Evolutionary conservation across 2,888 invertebrate species (phyloP), one percentile per base, ranked within the genome.

Genomic region (Blomia tropicalis): DNA sequence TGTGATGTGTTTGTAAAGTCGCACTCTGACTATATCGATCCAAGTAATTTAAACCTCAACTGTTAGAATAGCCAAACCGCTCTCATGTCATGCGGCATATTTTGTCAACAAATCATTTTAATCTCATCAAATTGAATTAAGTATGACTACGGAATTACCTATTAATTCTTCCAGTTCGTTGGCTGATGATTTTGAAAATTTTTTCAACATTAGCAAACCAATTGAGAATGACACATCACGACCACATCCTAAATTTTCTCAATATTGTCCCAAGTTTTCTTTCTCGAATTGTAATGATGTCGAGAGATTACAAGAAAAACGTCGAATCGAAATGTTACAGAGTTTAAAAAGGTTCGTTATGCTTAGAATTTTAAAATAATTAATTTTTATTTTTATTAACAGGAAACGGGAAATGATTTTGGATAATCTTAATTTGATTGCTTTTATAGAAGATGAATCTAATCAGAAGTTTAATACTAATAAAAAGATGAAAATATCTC

Each of bases 321-420:
- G 56, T 27, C 56, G 56, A 1, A 31, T 22, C 27, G 56, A 56
- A 36, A 14, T 56, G 25, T 11, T 56, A 14, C 27, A 23, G 2
- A 23, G 7, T 56, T 3, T 56, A 19, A 23, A 56, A 56, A 56
- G 56, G 56, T 56, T 2, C 17, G 2, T 29, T 3, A 3, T 56
- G 17, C 14, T 25, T n/a, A 27, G 25, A 1, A n/a, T n/a, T n/a
- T n/a, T n/a, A 19, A 19, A 4, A 47, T 47, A 2, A 47, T 19
- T 43, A 5, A 43, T 22, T 36, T 11, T 17, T 11, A 36, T 36
- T 36, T 27, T 56, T 56, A 11, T 56, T 27, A 3, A 32, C 11
- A 56, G 56, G 19, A 56, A 31, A 56, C 29, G 56, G 2, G 32
- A 56, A 56, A 14, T 11, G 2, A 56, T 56, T 27, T n/a, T 56